Evolutionary conservation across 92 coral and sea anemone genomes (phyloP).

Genomic region (Isaurus tuberculatus): DNA sequence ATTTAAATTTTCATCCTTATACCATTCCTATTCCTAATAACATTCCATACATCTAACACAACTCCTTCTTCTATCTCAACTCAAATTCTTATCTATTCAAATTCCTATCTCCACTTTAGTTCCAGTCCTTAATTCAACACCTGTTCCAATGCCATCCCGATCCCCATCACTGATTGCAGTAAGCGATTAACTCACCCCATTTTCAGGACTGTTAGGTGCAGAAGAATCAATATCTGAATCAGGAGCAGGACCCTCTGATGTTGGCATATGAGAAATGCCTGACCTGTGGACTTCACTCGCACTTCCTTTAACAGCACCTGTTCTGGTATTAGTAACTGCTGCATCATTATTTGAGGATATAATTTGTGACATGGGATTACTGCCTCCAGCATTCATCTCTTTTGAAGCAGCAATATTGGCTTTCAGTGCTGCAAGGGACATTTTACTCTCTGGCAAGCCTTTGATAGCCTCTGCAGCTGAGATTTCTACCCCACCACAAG

Average conservation of each 20-base stretch:
- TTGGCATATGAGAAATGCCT: background rate
- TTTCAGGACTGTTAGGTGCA: conserved; percentile 39
- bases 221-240: conserved; percentile 48
- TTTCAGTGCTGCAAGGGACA: conserved; percentile 43
- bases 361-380: background rate
- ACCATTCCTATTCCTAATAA: no score
- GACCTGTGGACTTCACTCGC: background rate
- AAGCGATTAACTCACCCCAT: conserved; percentile 28
- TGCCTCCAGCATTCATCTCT: background rate
- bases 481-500: conserved; percentile 40
- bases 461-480: conserved; percentile 38
- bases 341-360: background rate
- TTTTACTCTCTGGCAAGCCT: conserved; percentile 38
- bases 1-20: no score
- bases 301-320: background rate
- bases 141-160: no score
- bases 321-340: background rate
- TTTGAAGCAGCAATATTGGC: conserved; percentile 27
- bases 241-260: conserved; percentile 8
- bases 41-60: no score
- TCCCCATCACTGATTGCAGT: no score
- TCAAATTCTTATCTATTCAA: no score
- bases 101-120: no score
- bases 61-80: no score
- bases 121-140: no score